Percentiles rank a stretch among this genome's conserved stretches.
phyloP scores from a whole-genome alignment of 92 coral and sea anemone species.

The Ricordea florida region DNA sequence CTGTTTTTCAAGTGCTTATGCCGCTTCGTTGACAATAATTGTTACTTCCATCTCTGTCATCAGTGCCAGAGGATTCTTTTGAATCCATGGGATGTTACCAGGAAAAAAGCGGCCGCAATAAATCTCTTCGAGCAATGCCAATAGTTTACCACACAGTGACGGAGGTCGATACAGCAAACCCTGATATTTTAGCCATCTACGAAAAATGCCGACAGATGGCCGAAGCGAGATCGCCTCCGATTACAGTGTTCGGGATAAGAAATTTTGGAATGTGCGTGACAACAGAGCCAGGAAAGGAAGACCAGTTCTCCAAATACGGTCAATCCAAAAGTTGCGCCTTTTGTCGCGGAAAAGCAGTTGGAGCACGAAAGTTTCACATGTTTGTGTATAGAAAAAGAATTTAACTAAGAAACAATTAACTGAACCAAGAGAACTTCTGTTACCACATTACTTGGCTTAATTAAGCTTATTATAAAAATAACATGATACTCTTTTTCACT shows the following conservation, averaged over 20 bases:
- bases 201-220: conserved; percentile 7
- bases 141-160: neutral
- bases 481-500: too few relatives aligned
- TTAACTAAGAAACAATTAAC: too few relatives aligned
- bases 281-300: neutral
- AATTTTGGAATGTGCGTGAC: neutral
- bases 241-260: neutral
- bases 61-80: neutral
- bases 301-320: neutral
- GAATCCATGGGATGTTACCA: neutral
- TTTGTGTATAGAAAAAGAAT: neutral
- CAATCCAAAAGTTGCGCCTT: neutral
- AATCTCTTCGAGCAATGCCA: neutral
- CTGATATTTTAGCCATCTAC: conserved; percentile 9
- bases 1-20: neutral
- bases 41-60: neutral
- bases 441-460: too few relatives aligned
- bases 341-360: neutral
- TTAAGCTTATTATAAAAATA: too few relatives aligned
- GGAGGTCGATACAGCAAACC: neutral
- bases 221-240: neutral
- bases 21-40: neutral
- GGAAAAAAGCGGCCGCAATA: neutral
- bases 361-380: neutral
- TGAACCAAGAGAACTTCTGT: neutral